These are phyloP conservation scores for Alentia gelatinosa DNA, from an alignment of 2,888 invertebrate species.

Conservation along the genomic window DNA sequence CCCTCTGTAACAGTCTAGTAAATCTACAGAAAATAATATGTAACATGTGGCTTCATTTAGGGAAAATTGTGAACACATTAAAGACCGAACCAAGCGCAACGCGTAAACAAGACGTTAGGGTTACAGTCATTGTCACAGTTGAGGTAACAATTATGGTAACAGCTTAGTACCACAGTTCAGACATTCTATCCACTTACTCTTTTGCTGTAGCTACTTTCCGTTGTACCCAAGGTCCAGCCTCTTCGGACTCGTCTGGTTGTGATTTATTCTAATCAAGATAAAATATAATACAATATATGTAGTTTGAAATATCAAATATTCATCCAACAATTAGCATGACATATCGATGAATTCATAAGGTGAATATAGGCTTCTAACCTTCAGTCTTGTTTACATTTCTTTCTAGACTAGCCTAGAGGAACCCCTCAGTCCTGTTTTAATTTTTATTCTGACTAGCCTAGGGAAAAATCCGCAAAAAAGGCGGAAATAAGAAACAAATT, in stretches of 20 bases:
- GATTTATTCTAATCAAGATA: not conserved
- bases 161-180: not conserved
- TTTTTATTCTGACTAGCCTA: too few species aligned
- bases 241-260: not conserved
- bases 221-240: conserved; percentile 38
- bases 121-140: not conserved
- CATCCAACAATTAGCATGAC: too few species aligned
- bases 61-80: not conserved
- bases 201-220: conserved; percentile 8
- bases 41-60: conserved; percentile 8
- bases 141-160: not conserved
- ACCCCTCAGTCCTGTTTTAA: too few species aligned
- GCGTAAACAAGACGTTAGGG: not conserved
- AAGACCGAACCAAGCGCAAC: not conserved
- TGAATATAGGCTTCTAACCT: too few species aligned
- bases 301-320: too few species aligned
- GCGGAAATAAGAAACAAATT: too few species aligned
- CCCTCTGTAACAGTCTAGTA: not conserved
- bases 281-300: too few species aligned
- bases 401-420: too few species aligned
- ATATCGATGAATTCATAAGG: too few species aligned
- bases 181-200: conserved; percentile 36
- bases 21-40: not conserved
- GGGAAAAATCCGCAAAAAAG: too few species aligned
- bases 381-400: too few species aligned